Base-by-base conservation (phyloP, 2,888 invertebrate species). In the Eupeodes luniger region DNA sequence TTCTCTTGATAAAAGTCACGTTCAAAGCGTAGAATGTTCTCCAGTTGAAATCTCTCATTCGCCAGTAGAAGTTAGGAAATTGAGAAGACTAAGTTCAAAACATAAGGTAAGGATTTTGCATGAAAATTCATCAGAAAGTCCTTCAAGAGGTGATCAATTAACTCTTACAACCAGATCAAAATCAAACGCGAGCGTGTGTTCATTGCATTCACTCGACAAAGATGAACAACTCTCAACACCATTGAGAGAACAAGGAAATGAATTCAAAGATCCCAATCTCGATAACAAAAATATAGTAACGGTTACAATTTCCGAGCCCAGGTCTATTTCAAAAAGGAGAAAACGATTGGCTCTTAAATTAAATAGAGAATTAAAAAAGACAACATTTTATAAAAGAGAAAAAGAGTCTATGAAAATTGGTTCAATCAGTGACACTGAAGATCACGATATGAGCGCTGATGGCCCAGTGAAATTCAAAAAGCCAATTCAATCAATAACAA, bases 321-420 rank as follows among this genome's bases (percentile, higher is more conserved):
- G 12, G 12, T 27, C 34, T 36, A 10, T 19, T 59, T 44, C 62
- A 11, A 74, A 70, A 59, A 75, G 36, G 44, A 70, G 61, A 55
- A n/a, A 36, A 5, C 70, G 53, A 49, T 10, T 87, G 5, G 53
- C 87, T 12, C 55, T 82, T 9, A 80, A 40, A 61, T 66, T 62
- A 36, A 64, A 49, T 5, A 70, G 55, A 10, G 51, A 61, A 11
- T 64, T 53, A 5, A 53, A 53, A 11, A 47, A 70, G 6, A 49
- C 7, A 44, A 75, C n/a, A 40, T 14, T 51, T 14, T n/a, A 19
- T 49, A 1, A 59, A 59, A 40, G 47, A 10, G 40, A 40, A 16
- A 44, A 62, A 44, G 11, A 19, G 3, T 49, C 27, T 2, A 0
- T 7, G 6, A 12, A 14, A 27, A 44, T 27, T 64, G 3, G 4